These are phyloP conservation scores for Augiades crinisus DNA, from an alignment of 2,888 invertebrate species.

Conservation along the genomic window DNA sequence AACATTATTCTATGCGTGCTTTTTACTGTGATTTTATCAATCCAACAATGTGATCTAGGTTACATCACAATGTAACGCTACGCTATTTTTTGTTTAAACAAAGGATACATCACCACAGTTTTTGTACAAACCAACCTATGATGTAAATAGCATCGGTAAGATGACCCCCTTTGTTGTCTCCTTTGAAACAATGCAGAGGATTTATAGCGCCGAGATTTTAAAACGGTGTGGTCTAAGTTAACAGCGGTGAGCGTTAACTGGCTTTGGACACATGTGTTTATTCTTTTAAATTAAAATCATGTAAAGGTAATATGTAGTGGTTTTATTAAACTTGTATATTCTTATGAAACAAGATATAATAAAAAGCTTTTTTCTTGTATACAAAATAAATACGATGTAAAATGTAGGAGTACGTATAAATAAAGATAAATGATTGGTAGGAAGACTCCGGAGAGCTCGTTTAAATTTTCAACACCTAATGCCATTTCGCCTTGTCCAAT, in stretches of 20 bases:
- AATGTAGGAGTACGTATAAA: conserved; percentile 8
- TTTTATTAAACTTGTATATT: no score
- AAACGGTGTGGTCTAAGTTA: conserved; percentile 1
- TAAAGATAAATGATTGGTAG: conserved; percentile 11
- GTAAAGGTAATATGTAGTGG: no score
- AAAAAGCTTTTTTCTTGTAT: no score
- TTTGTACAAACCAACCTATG: conserved; percentile 7
- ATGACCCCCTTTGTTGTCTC: conserved; percentile 24
- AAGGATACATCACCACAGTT: no score
- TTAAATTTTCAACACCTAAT: conserved; percentile 13
- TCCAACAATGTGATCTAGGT: no score
- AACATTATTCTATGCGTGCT: no score
- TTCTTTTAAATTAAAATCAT: no score
- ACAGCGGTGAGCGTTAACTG: neutral
- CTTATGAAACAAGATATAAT: no score
- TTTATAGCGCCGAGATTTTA: conserved; percentile 22
- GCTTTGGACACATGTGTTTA: no score
- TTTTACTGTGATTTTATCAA: no score
- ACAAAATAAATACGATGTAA: conserved; percentile 1
- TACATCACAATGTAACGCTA: no score
- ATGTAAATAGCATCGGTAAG: conserved; percentile 21
- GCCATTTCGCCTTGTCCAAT: conserved; percentile 13
- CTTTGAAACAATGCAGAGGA: conserved; percentile 20
- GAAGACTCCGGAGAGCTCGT: conserved; percentile 17
- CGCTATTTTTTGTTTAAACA: no score